phyloP scores from a whole-genome alignment of 2,888 invertebrate genomes.

The Aphidoletes aphidimyza region DNA sequence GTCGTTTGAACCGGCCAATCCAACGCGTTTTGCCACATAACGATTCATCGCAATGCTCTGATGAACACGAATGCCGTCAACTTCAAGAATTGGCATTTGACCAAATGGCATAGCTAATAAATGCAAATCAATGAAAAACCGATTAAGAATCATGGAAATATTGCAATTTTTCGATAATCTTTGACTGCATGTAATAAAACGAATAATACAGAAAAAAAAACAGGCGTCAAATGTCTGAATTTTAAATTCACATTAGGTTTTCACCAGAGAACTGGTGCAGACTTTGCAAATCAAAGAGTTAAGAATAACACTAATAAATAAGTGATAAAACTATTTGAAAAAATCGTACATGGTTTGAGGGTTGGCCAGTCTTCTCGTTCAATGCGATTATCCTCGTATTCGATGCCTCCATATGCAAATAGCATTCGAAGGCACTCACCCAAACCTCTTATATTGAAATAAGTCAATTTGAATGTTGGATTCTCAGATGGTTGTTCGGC shows the following conservation, averaged over 20 bases:
- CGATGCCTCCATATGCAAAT: constrained; percentile 65
- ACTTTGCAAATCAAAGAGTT: no score
- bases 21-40: constrained; percentile 68
- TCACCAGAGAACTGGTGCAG: no score
- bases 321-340: no score
- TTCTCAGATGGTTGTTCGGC: constrained; percentile 19
- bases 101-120: constrained; percentile 56
- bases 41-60: constrained; percentile 69
- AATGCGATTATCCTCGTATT: constrained; percentile 69
- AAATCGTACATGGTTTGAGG: constrained; percentile 65
- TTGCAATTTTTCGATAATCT: background rate
- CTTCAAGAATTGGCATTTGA: constrained; percentile 61
- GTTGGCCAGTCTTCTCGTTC: constrained; percentile 65
- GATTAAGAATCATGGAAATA: background rate
- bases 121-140: background rate
- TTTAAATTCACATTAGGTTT: no score
- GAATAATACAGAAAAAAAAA: no score
- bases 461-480: constrained; percentile 65
- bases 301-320: no score
- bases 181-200: background rate
- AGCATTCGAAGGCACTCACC: constrained; percentile 67
- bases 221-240: no score
- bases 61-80: constrained; percentile 67
- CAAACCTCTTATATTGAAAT: constrained; percentile 68
- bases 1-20: constrained; percentile 67